Base-by-base conservation (phyloP, 1,140 invertebrate species). In the Drusus annulatus region DNA sequence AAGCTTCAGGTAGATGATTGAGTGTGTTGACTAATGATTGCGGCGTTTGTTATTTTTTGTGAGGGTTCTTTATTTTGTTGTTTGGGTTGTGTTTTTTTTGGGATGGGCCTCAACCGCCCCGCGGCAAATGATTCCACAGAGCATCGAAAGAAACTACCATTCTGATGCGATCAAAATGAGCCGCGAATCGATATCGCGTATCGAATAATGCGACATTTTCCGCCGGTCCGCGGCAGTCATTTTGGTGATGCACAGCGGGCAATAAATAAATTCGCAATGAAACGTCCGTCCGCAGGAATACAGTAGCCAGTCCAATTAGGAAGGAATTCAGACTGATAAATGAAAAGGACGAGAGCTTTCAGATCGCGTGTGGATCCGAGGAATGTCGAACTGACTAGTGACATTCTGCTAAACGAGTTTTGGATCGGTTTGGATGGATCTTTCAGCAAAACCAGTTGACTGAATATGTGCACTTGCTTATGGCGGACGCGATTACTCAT, bases 151-250 rank as follows among this genome's bases (percentile, higher is more conserved):
- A 71, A 71, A 45, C 36, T 7, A 65, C 25, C 2, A 50, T 52
- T 71, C 68, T 51, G 68, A 71, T 71, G 68, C 68, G 68, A 71
- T 71, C 45, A 52, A 71, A 71, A 71, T 71, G 68, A 52, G 36
- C 68, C 68, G 68, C 68, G 68, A 71, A 52, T 71, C 68, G 45
- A 71, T 71, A 71, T 71, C 45, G 45, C 19, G 45, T 65, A 28
- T 65, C 28, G 45, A 71, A 52, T 71, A 50, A 23, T 52, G 68
- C 45, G 68, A 52, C 45, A 52, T 52, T 23, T 19, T 52, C 36
- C 36, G 36, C 36, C 36, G 36, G 36, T 45, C 10, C 36, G 10
- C 56, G 56, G 56, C 56, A 60, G 23, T 60, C 56, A 60, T 60
- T 60, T 60, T 19, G 17, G 56, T 19, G 16, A 60, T 19, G 56